Evolutionary conservation across 2,797 vertebrate species (phyloP).

Genomic region (Scomberomorus guttatus): DNA sequence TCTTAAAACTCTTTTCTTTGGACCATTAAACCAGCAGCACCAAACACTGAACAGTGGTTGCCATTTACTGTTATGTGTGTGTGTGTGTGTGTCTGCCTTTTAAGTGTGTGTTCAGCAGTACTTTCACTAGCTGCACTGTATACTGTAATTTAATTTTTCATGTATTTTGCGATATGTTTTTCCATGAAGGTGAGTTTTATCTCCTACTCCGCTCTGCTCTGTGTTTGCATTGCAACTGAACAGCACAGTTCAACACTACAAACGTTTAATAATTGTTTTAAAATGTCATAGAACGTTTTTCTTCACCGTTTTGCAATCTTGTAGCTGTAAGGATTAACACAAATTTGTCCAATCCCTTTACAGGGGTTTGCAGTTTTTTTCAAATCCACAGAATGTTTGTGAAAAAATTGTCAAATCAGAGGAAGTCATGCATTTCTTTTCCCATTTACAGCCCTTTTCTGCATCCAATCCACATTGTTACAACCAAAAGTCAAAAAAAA

Average conservation of each 20-base stretch:
- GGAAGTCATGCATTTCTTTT: not conserved
- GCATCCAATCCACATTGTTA: not conserved
- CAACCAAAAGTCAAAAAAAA: constrained; percentile 18
- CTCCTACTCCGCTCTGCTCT: not conserved
- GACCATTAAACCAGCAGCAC: constrained; percentile 35
- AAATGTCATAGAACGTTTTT: constrained; percentile 11
- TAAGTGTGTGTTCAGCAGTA: not conserved
- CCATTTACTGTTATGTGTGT: constrained; percentile 15
- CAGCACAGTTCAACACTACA: not conserved
- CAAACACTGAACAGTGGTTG: constrained; percentile 15
- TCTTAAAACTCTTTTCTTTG: constrained; percentile 35
- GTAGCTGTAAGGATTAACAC: not conserved
- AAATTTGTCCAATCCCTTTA: not conserved
- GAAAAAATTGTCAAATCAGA: not conserved
- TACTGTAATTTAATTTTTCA: not conserved
- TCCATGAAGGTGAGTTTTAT: not conserved
- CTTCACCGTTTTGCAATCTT: not conserved
- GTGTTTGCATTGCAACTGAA: not conserved
- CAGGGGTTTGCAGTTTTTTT: not conserved
- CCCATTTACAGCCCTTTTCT: constrained; percentile 9
- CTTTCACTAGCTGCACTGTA: not conserved
- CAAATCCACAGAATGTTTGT: not conserved
- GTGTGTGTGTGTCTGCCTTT: not conserved
- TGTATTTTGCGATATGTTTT: constrained; percentile 8
- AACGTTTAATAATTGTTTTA: constrained; percentile 10